These are phyloP conservation scores for Drosophila suzukii DNA, from an alignment of 1,140 invertebrate species.

Conservation along the genomic window DNA sequence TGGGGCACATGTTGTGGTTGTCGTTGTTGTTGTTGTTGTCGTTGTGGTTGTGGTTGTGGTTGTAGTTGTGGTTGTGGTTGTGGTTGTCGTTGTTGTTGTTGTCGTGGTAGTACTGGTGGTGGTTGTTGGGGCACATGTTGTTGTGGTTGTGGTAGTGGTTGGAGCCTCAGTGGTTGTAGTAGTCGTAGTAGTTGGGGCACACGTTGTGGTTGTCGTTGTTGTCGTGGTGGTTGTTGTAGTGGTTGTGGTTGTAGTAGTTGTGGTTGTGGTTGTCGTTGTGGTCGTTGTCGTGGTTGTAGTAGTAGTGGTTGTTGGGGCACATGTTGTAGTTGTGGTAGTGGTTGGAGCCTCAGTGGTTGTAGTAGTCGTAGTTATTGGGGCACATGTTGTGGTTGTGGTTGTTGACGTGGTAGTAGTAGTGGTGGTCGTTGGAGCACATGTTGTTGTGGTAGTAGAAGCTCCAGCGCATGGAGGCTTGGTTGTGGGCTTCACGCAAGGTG, in stretches of 20 bases:
- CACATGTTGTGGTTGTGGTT: background rate
- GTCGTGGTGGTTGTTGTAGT: background rate
- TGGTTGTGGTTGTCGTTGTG: background rate
- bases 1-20: background rate
- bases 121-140: conserved; percentile 2
- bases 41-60: background rate
- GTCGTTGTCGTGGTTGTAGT: background rate
- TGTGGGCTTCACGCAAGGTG: conserved; percentile 18
- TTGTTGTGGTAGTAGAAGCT: background rate
- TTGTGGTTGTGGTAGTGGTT: conserved; percentile 5
- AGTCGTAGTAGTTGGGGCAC: background rate
- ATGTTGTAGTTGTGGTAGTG: background rate
- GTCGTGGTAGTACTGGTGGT: background rate
- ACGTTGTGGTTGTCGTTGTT: background rate
- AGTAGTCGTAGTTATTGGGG: background rate
- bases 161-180: background rate
- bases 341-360: background rate
- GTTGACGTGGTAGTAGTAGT: too few species aligned
- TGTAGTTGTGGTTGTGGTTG: background rate
- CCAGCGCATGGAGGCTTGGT: conserved; percentile 18
- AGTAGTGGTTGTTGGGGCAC: background rate
- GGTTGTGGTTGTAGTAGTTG: background rate
- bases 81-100: background rate
- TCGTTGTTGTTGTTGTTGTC: background rate
- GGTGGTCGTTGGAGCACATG: too few species aligned